phyloP scores from a whole-genome alignment of 2,888 invertebrate genomes.

The Steromphala cineraria region DNA sequence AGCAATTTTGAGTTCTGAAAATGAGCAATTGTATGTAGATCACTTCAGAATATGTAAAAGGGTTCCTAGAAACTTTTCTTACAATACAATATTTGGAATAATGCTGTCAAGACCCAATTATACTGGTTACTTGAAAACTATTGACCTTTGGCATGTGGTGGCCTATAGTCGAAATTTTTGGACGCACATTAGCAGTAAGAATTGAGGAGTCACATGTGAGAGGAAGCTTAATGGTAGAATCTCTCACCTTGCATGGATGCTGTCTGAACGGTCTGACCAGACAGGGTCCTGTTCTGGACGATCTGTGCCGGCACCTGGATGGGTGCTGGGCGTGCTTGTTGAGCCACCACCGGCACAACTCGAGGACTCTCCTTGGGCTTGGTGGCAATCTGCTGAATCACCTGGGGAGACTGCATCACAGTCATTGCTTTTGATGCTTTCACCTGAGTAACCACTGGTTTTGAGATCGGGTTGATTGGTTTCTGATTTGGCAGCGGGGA shows the following conservation, averaged over 20 bases:
- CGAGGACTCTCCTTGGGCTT: background rate
- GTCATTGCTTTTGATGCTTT: background rate
- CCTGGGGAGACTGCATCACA: background rate
- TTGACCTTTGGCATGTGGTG: too few relatives aligned
- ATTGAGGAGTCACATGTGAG: too few relatives aligned
- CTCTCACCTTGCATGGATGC: background rate
- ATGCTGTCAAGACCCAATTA: too few relatives aligned
- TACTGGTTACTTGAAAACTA: too few relatives aligned
- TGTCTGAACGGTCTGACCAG: background rate
- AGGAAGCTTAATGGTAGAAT: too few relatives aligned
- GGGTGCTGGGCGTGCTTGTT: background rate
- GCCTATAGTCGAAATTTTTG: too few relatives aligned
- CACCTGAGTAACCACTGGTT: background rate
- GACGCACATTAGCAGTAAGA: too few relatives aligned
- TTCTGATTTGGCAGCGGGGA: constrained; percentile 3
- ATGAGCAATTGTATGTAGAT: too few relatives aligned
- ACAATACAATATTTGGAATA: too few relatives aligned
- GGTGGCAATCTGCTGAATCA: background rate
- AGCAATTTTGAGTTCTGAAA: too few relatives aligned
- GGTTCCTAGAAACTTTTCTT: too few relatives aligned
- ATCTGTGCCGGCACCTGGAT: background rate
- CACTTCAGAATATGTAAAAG: too few relatives aligned
- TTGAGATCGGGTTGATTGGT: background rate
- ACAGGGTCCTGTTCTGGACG: background rate
- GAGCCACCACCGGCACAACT: background rate